Evolutionary conservation across 2,888 invertebrate species (phyloP), one percentile per base, ranked within the genome.

Genomic region (Hoplodrina ambigua): DNA sequence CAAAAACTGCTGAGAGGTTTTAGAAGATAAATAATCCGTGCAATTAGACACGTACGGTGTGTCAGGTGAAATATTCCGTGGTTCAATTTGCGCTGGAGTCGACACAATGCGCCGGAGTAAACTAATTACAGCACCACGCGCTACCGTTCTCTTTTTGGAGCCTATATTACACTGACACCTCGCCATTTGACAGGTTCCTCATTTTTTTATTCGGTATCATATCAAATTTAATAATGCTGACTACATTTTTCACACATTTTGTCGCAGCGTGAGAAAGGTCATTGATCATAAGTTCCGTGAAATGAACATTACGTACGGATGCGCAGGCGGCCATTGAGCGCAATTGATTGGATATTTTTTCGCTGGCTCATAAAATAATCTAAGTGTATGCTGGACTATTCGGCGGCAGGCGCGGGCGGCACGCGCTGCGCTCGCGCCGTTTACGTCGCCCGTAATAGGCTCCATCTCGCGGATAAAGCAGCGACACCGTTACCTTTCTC

Each of bases 401-500:
- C 80, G 83, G 75, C 83, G 78, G 81, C 76, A 69, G 85, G 79
- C 73, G 85, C 87, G 80, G 86, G 79, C 72, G 86, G 87, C 89
- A 92, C 90, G 91, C 91, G 91, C 90, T 87, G 86, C 89, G 88
- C 90, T 83, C 85, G 90, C 91, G 89, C 87, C 87, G 87, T 86
- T 87, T 86, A 82, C 82, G 81, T 75, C 80, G 86, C 80, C 77
- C 78, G 89, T 93, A 94, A 94, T 93, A 89, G 92, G 92, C 93
- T 92, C 94, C 94, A 92, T 91, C 94, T 92, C 87, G 91, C 92
- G 95, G 95, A 95, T 95, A 95, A 95, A 94, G 95, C 94, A 88
- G 89, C 91, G 91, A 93, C 92, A 95, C 96, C 96, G 96, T 95
- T 96, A 96, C 95, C 94, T 95, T 94, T 94, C 95, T 94, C 95